Percentiles rank a stretch among this genome's conserved stretches.
phyloP scores from a whole-genome alignment of 2,888 invertebrate species.

The Synanthedon andrenaeformis region DNA sequence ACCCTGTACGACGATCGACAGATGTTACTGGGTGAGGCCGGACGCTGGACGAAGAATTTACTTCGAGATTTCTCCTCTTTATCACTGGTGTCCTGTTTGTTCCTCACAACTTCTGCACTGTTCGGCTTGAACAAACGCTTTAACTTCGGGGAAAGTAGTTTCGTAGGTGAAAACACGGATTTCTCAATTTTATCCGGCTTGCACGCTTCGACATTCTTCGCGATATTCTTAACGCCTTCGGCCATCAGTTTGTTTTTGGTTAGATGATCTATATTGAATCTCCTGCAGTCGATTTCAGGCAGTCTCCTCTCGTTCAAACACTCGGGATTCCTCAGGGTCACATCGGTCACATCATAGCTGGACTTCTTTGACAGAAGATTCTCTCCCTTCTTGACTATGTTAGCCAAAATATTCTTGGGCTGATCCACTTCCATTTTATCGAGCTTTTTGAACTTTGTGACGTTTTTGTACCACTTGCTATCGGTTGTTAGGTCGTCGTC shows the following conservation, averaged over 20 bases:
- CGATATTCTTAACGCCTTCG: constrained; percentile 32
- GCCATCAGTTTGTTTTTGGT: constrained; percentile 31
- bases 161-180: constrained; percentile 46
- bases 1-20: constrained; percentile 35
- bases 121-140: constrained; percentile 52
- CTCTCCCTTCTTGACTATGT: constrained; percentile 8
- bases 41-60: constrained; percentile 54
- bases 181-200: constrained; percentile 29
- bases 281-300: constrained; percentile 31
- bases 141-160: constrained; percentile 52
- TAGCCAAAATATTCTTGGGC: constrained; percentile 18
- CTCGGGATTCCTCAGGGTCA: constrained; percentile 26
- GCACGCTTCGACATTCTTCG: constrained; percentile 23
- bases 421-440: constrained; percentile 27
- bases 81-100: constrained; percentile 22
- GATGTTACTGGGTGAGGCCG: constrained; percentile 33
- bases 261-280: constrained; percentile 40
- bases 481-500: constrained; percentile 18
- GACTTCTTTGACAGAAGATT: constrained; percentile 23
- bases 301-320: constrained; percentile 25
- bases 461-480: constrained; percentile 25
- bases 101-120: constrained; percentile 29
- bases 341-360: constrained; percentile 41
- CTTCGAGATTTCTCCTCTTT: constrained; percentile 47
- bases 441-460: constrained; percentile 18